Evolutionary conservation across 2,113 vertebrate genomes (phyloP).

Genomic region (Plestiodon gilberti): DNA sequence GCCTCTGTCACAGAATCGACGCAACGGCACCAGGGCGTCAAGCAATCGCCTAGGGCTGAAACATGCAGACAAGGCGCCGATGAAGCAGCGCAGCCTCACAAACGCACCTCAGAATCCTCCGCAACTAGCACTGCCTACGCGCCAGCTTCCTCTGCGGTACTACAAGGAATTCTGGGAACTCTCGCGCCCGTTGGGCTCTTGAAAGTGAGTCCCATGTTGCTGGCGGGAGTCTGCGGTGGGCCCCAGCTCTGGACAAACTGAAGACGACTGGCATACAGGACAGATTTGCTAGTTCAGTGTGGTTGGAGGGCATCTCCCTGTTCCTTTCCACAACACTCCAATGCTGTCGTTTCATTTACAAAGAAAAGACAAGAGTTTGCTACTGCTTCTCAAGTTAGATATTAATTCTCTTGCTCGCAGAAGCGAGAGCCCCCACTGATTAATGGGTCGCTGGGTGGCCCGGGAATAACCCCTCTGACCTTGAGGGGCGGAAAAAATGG

Average conservation of each 20-base stretch:
- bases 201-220: too few relatives aligned
- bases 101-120: not conserved
- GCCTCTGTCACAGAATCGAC: not conserved
- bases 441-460: conserved; percentile 64
- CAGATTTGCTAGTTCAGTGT: not conserved
- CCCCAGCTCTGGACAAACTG: too few relatives aligned
- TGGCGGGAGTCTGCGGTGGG: too few relatives aligned
- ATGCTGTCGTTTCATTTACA: conserved; percentile 21
- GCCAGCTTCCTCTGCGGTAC: not conserved
- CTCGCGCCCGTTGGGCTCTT: not conserved
- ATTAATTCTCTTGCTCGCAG: conserved; percentile 52
- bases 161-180: not conserved
- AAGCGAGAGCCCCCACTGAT: conserved; percentile 56
- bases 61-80: not conserved
- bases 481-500: conserved; percentile 60
- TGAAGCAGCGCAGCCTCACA: not conserved
- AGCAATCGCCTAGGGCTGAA: not conserved
- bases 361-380: conserved; percentile 25
- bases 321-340: not conserved
- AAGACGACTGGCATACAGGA: not conserved
- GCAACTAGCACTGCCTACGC: not conserved
- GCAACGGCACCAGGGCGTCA: not conserved
- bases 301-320: not conserved
- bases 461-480: conserved; percentile 68
- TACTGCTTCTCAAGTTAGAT: conserved; percentile 37